These are phyloP conservation scores for Neodontobutis hainanensis DNA, from an alignment of 2,113 vertebrate species.

Conservation along the genomic window DNA sequence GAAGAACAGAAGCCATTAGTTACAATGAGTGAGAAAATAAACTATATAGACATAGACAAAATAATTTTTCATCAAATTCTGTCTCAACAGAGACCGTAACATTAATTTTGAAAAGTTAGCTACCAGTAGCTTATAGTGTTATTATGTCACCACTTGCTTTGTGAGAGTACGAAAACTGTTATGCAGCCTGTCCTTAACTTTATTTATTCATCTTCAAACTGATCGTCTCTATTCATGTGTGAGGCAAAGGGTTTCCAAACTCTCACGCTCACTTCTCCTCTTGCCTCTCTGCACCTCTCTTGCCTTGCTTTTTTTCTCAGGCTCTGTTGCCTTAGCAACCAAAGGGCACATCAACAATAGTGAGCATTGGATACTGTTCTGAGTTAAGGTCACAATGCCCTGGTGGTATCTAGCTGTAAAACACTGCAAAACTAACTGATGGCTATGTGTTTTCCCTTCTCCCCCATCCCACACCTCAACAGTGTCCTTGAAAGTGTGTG, in stretches of 20 bases:
- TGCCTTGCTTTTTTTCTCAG: constrained; percentile 47
- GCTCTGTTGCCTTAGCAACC: constrained; percentile 59
- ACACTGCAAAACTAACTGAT: background rate
- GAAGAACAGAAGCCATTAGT: no score
- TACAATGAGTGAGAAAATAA: no score
- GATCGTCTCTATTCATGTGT: constrained; percentile 1
- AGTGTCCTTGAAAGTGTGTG: constrained; percentile 59
- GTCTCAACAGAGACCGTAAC: no score
- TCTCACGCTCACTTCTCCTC: constrained; percentile 25
- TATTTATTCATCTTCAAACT: no score
- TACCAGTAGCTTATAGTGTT: no score
- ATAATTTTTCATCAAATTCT: no score
- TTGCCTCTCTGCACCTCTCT: constrained; percentile 18
- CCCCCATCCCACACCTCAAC: constrained; percentile 4
- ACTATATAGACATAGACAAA: no score
- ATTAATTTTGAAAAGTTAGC: no score
- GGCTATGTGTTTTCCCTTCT: background rate
- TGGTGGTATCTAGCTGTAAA: background rate
- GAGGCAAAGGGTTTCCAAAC: constrained; percentile 23
- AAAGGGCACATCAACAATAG: constrained; percentile 32
- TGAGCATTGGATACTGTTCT: constrained; percentile 34
- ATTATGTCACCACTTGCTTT: no score
- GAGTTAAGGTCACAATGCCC: constrained; percentile 32
- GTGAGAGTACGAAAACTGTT: no score
- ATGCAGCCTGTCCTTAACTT: no score